These are phyloP conservation scores for Falcunculus frontatus DNA, from an alignment of 2,113 vertebrate genomes.

Conservation along the genomic window DNA sequence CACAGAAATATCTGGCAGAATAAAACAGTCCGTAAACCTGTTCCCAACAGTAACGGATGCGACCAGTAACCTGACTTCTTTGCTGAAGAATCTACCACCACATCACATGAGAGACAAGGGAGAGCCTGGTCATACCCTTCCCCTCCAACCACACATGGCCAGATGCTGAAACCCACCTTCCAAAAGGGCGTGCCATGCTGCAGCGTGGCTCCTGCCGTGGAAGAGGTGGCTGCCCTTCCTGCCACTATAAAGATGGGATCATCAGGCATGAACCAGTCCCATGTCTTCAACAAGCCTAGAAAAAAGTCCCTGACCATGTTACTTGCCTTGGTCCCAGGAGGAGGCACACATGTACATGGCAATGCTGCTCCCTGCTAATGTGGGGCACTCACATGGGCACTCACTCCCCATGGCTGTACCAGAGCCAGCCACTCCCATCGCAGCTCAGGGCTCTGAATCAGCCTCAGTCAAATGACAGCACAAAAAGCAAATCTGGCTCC, in stretches of 20 bases:
- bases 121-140: background rate
- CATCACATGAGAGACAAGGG: background rate
- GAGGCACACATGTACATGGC: background rate
- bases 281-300: background rate
- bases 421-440: background rate
- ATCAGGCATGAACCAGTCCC: background rate
- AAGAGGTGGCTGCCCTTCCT: background rate
- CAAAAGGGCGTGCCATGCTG: background rate
- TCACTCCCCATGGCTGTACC: accelerated
- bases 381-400: background rate
- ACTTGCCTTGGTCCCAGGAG: background rate
- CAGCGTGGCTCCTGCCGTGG: background rate
- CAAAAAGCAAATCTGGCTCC: background rate
- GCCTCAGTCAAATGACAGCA: background rate
- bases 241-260: background rate
- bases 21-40: background rate
- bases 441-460: background rate
- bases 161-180: background rate
- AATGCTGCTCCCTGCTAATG: background rate
- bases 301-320: background rate
- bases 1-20: background rate
- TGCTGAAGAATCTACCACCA: background rate
- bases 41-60: background rate
- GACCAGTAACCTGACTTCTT: background rate
- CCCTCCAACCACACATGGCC: background rate